Base-by-base conservation (phyloP, 2,888 invertebrate species). In the Dioctria rufipes region DNA sequence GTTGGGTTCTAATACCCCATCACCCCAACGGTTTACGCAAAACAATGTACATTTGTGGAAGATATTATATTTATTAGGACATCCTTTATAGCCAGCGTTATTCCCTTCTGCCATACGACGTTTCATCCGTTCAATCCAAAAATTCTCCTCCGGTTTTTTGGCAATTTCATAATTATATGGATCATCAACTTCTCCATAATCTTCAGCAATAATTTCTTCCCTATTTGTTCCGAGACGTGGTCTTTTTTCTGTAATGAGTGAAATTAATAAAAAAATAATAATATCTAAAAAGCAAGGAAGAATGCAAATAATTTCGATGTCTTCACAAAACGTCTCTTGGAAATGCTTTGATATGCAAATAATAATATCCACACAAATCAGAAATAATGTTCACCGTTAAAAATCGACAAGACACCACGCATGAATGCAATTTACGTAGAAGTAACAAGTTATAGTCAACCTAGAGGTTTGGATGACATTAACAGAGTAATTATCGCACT, bases 11-110 rank as follows among this genome's bases (percentile, higher is more conserved):
- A 90, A 84, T 81, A 93, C 92, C 3, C 95, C 95, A 83, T 92
- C 92, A 84, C 94, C 95, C 97, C 97, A 98, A 78, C 93, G 92
- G 86, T 95, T 94, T 65, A 95, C 94, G 88, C 99, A 99, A 90
- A 92, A 98, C 75, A 93, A 92, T 0, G 93, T 93, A 87, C 99
- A 99, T 84, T 96, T 95, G 86, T 99, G 99, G 88, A 94, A 97
- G 80, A 97, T 93, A 86, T 99, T 99, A 86, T 93, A 94, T 89
- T 97, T 98, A 88, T 99, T 99, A 0, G 99, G 99, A 87, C 99
- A 99, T 4, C 95, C 95, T 84, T 92, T 92, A 83, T 92, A 92
- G 0, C 94, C 94, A 51, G 86, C 84, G 13, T 85, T 82, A 49
- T 85, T 86, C 2, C 86, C 86, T 2, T 89, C 89, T 9, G 87